Conservation (phyloP, 2,113 vertebrate genomes). For the Scopus umbretta region DNA sequence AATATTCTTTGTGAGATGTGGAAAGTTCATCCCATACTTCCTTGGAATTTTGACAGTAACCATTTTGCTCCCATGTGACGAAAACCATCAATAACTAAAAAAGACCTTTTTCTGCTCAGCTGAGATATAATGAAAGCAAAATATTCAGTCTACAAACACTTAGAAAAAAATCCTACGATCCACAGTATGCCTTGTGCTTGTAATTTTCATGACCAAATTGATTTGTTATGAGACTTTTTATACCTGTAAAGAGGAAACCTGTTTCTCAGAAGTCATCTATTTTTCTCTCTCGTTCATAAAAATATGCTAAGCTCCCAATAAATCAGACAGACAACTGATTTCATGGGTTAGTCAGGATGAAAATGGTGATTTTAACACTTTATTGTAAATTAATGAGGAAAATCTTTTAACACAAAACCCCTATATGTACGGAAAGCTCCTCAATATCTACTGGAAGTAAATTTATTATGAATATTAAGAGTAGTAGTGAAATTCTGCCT, state of each 20-base stretch:
- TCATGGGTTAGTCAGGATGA: slow-evolving; percentile 48
- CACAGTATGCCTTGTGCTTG: neutral
- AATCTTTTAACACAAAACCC: slow-evolving; percentile 19
- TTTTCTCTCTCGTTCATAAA: neutral
- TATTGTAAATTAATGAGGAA: slow-evolving; percentile 53
- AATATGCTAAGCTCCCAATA: neutral
- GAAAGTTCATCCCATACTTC: neutral
- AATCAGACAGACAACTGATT: slow-evolving; percentile 57
- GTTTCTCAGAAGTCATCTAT: neutral
- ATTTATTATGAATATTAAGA: slow-evolving; percentile 20
- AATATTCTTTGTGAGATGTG: neutral
- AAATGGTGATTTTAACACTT: slow-evolving; percentile 61
- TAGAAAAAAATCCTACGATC: neutral
- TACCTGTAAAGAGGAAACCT: neutral
- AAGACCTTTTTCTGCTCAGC: neutral
- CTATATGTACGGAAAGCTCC: neutral
- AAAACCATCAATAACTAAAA: slow-evolving; percentile 1
- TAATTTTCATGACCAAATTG: neutral
- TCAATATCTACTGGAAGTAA: neutral
- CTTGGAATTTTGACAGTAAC: neutral
- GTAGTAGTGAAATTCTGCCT: slow-evolving; percentile 1
- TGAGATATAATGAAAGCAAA: slow-evolving; percentile 7
- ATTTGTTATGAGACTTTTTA: neutral
- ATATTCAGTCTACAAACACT: neutral
- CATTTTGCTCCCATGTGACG: neutral